A percentile compares a stretch with the other conserved stretches of the same genome.
Evolutionary conservation across 2,888 invertebrate genomes (phyloP).

Genomic region (Orthosia gothica): DNA sequence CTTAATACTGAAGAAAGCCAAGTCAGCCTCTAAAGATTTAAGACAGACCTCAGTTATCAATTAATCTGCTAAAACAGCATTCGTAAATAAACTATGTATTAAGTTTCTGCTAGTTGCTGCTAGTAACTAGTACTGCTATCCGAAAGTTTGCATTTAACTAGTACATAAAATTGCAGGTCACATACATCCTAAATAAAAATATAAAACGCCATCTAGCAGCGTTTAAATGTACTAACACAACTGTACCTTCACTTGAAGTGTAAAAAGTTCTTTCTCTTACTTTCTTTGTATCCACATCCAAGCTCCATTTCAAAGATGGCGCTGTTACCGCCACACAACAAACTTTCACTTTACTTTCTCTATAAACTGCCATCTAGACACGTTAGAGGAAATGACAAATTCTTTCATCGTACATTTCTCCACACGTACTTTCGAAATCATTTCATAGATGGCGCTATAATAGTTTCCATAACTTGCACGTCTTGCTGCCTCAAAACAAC

Average conservation of each 20-base stretch:
- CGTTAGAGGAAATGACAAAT: not conserved
- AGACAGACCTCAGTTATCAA: too few species aligned
- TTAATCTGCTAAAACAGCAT: too few species aligned
- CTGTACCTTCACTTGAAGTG: too few species aligned
- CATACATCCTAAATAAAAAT: not conserved
- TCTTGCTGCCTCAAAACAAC: not conserved
- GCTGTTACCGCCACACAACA: not conserved
- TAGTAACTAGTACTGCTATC: too few species aligned
- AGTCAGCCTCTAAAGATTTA: too few species aligned
- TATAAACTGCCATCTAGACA: not conserved
- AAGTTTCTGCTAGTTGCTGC: too few species aligned
- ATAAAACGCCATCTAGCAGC: not conserved
- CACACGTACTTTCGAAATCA: not conserved
- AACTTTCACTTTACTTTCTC: not conserved
- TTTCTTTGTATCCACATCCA: not conserved
- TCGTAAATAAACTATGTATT: too few species aligned
- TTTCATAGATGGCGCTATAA: slow-evolving; percentile 6
- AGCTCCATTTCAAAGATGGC: slow-evolving; percentile 17
- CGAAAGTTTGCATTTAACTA: too few species aligned
- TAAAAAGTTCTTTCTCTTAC: not conserved
- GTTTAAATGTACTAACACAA: not conserved
- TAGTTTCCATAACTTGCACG: not conserved
- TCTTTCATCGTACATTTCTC: not conserved
- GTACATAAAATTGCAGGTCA: too few species aligned
- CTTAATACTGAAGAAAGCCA: too few species aligned